These are phyloP conservation scores for Augochlora pura DNA, from an alignment of 1,140 invertebrate species.

Conservation along the genomic window DNA sequence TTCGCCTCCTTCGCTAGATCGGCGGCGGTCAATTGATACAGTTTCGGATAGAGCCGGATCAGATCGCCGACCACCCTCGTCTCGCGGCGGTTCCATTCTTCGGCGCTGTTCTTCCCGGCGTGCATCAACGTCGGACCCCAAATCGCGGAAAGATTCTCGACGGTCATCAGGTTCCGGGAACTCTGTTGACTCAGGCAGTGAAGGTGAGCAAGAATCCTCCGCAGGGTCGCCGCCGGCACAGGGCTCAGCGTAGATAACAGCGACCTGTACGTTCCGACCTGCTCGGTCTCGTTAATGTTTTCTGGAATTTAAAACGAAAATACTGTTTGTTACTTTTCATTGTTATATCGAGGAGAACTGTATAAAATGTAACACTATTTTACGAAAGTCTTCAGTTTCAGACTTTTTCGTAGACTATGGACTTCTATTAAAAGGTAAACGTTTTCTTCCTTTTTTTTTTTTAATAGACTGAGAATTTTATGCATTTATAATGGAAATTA, in stretches of 20 bases:
- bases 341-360: neutral
- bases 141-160: constrained; percentile 90
- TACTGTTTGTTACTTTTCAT: too few species aligned
- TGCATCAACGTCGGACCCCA: constrained; percentile 92
- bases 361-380: too few species aligned
- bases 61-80: constrained; percentile 86
- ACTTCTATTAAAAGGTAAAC: too few species aligned
- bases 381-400: too few species aligned
- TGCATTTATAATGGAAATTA: too few species aligned
- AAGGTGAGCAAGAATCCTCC: constrained; percentile 89
- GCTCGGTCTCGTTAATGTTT: constrained; percentile 79
- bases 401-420: too few species aligned
- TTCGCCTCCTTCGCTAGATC: constrained; percentile 85
- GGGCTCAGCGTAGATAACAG: constrained; percentile 84
- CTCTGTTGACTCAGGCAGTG: constrained; percentile 88
- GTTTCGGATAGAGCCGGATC: constrained; percentile 82
- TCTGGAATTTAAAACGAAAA: constrained; percentile 71
- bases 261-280: constrained; percentile 82
- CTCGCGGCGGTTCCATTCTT: constrained; percentile 84
- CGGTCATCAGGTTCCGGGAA: constrained; percentile 88
- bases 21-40: constrained; percentile 83
- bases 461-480: too few species aligned
- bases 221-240: constrained; percentile 87
- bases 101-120: constrained; percentile 80
- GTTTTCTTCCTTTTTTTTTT: too few species aligned